Base-by-base conservation (phyloP, 2,888 invertebrate species). In the Amblyjoppa proteus region DNA sequence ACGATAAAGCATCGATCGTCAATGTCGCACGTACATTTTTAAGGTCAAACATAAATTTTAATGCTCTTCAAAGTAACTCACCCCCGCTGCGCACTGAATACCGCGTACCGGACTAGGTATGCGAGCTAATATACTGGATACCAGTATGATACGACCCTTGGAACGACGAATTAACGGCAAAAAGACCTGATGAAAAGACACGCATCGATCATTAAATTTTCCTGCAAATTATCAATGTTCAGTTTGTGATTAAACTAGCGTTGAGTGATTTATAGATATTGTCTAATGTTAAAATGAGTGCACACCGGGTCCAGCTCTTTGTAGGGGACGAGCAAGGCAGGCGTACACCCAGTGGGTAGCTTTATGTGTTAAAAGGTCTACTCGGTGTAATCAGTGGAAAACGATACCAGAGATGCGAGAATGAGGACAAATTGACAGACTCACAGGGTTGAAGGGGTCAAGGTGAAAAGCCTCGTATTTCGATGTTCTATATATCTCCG, bases 41-140 rank as follows among this genome's bases (percentile, higher is more conserved):
- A n/a, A 31, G 0, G 34, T 5, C 28, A 64, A 64, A 64, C 5
- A n/a, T 16, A 6, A 61, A 7, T n/a, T 34, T 31, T n/a, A 28
- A 31, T 34, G 31, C 16, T 31, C 28, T 34, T 34, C 34, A 34
- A 64, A 64, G 31, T 64, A 16, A 86, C 86, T 89, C 85, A 94
- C 93, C 90, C 95, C 95, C 56, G 94, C 94, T 16, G 97, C 97
- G 85, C 97, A 97, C 93, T 98, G 97, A 75, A 98, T 96, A 31
- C 97, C 97, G 73, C 98, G 95, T 61, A 97, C 97, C 0, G 98
- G 97, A 7, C 97, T 96, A 0, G 97, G 96, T 69, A 97, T 96
- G 89, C 97, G 96, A 64, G 97, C 97, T 88, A 97, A 95, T 88
- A 97, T 97, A 78, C 97, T 98, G 61, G 97, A 97, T 11, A 98